Evolutionary conservation across 2,888 invertebrate genomes (phyloP), one percentile per base, ranked within the genome.

Genomic region (Apamea monoglypha): DNA sequence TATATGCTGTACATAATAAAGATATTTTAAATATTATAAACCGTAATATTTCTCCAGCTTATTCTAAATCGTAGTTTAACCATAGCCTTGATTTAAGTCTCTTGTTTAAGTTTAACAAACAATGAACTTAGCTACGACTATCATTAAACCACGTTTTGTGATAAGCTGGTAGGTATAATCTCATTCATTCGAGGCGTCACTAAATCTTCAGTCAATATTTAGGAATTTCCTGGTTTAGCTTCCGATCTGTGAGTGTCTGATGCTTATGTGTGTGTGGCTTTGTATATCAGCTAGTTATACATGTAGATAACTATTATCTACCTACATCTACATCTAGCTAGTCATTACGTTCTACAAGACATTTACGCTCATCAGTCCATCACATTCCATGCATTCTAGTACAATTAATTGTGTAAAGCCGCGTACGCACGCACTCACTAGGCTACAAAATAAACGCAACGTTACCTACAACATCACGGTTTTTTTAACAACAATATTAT

Each of bases 351-450:
- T 66, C 40, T 67, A 32, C 47, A 40, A 80, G 32, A 74, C 36
- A 32, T 73, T n/a, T 44, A 21, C 2, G 66, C 32, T 50, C 66
- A 74, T 74, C 50, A 44, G 40, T 69, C n/a, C 14, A 50, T 61
- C 29, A 50, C 29, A 72, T 80, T 81, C 40, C 80, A 16, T 8
- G 21, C 66, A 61, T 67, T 67, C 40, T n/a, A 67, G 81, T 50
- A 74, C 32, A 67, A 47, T 50, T 74, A 80, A 61, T 25, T 74
- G 29, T 67, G 21, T 67, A 61, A 81, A 21, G 47, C 29, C 3
- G n/a, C n/a, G 74, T 73, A 50, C 14, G 36, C 53, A 50, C 14
- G 36, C 53, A 47, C 76, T 70, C 36, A 50, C n/a, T 8, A 8
- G 1, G 29, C 36, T 32, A 1, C 32, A 36, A 76, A 36, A 76